Conservation (phyloP, 1,140 invertebrate species). For the Drosophila sucinea region DNA sequence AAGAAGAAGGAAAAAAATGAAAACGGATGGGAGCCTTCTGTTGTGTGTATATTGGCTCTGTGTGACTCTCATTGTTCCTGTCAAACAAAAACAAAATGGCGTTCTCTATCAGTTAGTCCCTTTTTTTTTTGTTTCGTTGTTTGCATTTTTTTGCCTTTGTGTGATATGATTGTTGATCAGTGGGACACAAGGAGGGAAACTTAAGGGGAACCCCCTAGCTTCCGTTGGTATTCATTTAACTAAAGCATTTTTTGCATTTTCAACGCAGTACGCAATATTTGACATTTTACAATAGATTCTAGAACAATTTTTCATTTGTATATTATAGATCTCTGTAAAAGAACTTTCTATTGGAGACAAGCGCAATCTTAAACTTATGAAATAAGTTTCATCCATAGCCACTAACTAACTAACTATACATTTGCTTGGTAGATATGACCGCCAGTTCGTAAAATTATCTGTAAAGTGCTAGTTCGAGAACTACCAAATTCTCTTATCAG, state of each 20-base stretch:
- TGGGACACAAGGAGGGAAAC: background rate
- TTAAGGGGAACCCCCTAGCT: background rate
- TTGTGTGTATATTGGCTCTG: conserved; percentile 4
- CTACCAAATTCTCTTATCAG: too few relatives aligned
- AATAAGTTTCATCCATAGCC: too few relatives aligned
- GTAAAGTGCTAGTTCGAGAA: too few relatives aligned
- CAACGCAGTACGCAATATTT: background rate
- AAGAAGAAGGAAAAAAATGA: background rate
- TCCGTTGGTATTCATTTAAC: background rate
- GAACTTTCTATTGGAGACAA: too few relatives aligned
- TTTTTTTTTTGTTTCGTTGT: conserved; percentile 14
- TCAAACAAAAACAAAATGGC: conserved; percentile 36
- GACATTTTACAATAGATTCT: too few relatives aligned
- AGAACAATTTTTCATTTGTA: too few relatives aligned
- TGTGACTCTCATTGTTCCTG: conserved; percentile 38
- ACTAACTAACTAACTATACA: too few relatives aligned
- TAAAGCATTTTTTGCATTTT: background rate
- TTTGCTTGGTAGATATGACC: too few relatives aligned
- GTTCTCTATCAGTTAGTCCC: conserved; percentile 15
- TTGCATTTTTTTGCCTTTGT: background rate
- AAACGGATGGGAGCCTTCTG: background rate
- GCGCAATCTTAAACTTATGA: too few relatives aligned
- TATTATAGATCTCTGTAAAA: too few relatives aligned
- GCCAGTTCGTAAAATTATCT: too few relatives aligned
- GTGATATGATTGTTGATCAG: conserved; percentile 12